A percentile compares a stretch with the other conserved stretches of the same genome.
phyloP scores from a whole-genome alignment of 1,140 invertebrate species.

The Adelges cooleyi region DNA sequence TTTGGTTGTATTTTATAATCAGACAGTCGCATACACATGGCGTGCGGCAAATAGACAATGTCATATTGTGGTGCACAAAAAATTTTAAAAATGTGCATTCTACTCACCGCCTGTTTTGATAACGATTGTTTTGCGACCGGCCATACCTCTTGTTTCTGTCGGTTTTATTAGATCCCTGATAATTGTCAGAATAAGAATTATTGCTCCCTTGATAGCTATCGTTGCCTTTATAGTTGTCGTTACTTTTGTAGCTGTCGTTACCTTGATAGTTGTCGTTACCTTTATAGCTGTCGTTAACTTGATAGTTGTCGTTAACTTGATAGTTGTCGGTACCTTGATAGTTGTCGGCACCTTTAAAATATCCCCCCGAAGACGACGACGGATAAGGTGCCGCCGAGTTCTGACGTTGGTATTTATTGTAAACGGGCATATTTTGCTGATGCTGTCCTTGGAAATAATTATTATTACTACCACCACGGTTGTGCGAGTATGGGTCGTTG shows the following conservation, averaged over 20 bases:
- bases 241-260: background rate
- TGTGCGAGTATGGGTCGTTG: conserved; percentile 17
- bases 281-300: too few relatives aligned
- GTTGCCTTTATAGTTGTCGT: background rate
- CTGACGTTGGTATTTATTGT: conserved; percentile 8
- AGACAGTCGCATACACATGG: too few relatives aligned
- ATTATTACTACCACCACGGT: background rate
- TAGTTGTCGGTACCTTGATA: background rate
- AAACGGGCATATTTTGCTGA: background rate
- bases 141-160: background rate
- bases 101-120: conserved; percentile 2
- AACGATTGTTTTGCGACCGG: conserved; percentile 4
- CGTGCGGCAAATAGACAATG: too few relatives aligned
- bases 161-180: conserved; percentile 9
- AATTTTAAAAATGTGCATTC: background rate
- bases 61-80: too few relatives aligned
- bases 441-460: conserved; percentile 4
- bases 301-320: background rate
- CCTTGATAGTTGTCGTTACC: too few relatives aligned
- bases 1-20: too few relatives aligned
- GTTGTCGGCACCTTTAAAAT: conserved; percentile 4
- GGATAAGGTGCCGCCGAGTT: background rate
- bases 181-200: conserved; percentile 2
- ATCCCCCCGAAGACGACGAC: background rate
- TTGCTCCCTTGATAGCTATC: background rate